Evolutionary conservation across 2,113 vertebrate species (phyloP), one percentile per base, ranked within the genome.

Genomic region (Lanius collurio): DNA sequence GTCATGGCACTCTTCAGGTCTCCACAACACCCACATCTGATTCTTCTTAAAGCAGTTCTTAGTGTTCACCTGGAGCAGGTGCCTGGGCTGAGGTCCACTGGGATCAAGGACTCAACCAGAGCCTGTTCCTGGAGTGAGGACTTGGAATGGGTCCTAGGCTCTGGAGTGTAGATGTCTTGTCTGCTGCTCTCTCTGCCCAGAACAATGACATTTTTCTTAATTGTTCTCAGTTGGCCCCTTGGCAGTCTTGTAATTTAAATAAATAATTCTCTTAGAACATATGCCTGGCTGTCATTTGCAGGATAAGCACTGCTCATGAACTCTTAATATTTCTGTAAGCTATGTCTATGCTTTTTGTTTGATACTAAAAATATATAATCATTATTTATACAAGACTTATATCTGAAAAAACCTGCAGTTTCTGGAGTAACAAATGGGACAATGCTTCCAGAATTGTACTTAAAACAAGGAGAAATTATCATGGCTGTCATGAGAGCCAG

Each of bases 161-260:
- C 60, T 74, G 63, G 47, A 83, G 52, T 44, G 47, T 87, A 55
- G 64, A 67, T 74, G 16, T 39, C 15, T 71, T 39, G 55, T 94
- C 82, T 92, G 52, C 22, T 78, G 24, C 13, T 59, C 42, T 89
- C 47, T 85, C 47, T 68, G 37, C 35, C 44, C 73, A 67, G 68
- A 96, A 94, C 71, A 96, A 90, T 93, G 88, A 13, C n/a, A 86
- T 90, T 94, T 95, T 93, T 92, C 68, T 87, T 87, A 77, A 90
- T 80, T 93, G 79, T 84, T 93, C 60, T 84, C 3, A 0, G 31
- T 65, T 89, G 60, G 18, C 28, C 47, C 10, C 12, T 79, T 85
- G 63, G 39, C 52, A 68, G 47, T 39, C n/a, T 83, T 91, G 42
- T 68, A 7, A 71, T 90, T 89, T 88, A 86, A 90, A 92, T 46